Conservation (phyloP, 2,113 vertebrate species). For the Oncorhynchus tshawytscha region DNA sequence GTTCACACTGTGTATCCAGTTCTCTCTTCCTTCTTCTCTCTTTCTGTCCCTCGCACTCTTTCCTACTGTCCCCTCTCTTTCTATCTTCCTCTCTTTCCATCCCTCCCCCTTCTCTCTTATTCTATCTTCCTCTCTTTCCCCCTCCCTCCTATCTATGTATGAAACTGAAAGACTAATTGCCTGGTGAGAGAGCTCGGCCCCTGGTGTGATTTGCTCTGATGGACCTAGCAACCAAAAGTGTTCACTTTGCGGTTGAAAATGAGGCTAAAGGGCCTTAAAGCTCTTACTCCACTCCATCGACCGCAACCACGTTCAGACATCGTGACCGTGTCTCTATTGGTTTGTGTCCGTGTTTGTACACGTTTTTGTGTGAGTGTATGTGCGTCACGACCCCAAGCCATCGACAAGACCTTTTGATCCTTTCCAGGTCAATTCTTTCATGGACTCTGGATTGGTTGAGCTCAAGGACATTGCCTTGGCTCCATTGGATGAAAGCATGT, state of each 20-base stretch:
- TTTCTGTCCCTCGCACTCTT: no score
- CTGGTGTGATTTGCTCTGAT: not conserved
- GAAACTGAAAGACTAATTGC: not conserved
- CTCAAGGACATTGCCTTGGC: not conserved
- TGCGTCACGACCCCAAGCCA: slow-evolving; percentile 29
- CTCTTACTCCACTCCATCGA: not conserved
- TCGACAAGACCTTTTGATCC: slow-evolving; percentile 18
- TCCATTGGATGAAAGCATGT: not conserved
- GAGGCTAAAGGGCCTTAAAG: not conserved
- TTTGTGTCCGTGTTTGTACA: no score
- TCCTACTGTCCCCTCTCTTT: slow-evolving; percentile 23
- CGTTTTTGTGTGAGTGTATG: slow-evolving; percentile 2
- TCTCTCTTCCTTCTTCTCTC: no score
- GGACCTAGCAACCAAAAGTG: not conserved
- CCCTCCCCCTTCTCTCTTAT: slow-evolving; percentile 9
- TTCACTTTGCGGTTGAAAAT: not conserved
- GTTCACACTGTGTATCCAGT: no score
- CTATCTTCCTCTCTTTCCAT: slow-evolving; percentile 23
- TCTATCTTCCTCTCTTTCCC: no score
- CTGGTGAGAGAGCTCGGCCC: not conserved
- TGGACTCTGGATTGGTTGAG: not conserved
- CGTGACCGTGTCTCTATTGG: no score
- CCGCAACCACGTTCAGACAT: no score
- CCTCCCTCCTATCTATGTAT: not conserved
- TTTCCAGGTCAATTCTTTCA: slow-evolving; percentile 26